A percentile compares a stretch with the other conserved stretches of the same genome.
These are phyloP conservation scores for Zosterops lateralis DNA, from an alignment of 2,113 vertebrate genomes.

Conservation along the genomic window DNA sequence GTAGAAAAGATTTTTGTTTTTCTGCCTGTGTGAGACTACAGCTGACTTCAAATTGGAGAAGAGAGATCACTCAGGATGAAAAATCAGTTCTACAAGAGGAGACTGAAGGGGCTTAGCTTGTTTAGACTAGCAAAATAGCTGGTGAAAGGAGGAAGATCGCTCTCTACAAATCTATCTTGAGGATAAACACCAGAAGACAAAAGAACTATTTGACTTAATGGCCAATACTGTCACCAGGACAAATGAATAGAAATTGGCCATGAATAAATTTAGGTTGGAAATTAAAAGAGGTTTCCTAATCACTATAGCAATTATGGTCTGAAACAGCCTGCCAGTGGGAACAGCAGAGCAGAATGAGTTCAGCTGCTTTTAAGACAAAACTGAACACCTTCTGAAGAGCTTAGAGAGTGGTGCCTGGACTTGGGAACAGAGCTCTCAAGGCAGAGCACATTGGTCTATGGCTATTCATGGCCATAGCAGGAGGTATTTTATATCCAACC, in stretches of 20 bases:
- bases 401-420: background rate
- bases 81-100: background rate
- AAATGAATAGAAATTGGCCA: constrained; percentile 15
- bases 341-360: background rate
- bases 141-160: background rate
- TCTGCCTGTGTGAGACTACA: background rate
- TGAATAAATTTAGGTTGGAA: constrained; percentile 27
- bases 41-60: background rate
- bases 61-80: background rate
- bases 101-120: background rate
- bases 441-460: background rate
- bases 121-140: constrained; percentile 24
- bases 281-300: constrained; percentile 14
- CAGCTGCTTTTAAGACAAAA: background rate
- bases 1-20: background rate
- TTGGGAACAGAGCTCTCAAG: background rate
- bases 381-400: background rate
- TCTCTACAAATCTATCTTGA: background rate
- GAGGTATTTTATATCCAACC: background rate
- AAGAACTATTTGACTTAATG: constrained; percentile 29
- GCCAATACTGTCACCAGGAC: constrained; percentile 12
- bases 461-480: background rate
- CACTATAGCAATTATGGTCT: background rate
- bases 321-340: background rate
- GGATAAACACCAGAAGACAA: constrained; percentile 30